These are phyloP conservation scores for Tachina grossa DNA, from an alignment of 2,888 invertebrate species.

Conservation along the genomic window DNA sequence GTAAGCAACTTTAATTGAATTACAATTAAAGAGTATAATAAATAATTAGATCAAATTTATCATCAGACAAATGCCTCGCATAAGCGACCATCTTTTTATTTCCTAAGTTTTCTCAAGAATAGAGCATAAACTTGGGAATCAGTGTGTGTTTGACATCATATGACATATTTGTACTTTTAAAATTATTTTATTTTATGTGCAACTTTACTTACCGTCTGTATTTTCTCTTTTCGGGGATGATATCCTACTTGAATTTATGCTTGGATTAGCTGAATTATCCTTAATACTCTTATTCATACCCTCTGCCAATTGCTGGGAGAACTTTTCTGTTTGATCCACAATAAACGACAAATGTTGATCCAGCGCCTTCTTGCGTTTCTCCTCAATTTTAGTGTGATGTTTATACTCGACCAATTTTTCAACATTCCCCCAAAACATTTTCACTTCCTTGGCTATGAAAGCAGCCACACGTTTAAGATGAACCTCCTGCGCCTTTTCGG, in stretches of 20 bases:
- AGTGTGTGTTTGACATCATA: constrained; percentile 79
- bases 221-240: constrained; percentile 81
- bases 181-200: not conserved
- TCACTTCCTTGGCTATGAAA: constrained; percentile 95
- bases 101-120: constrained; percentile 77
- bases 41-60: not conserved
- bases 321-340: constrained; percentile 99
- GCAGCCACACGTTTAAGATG: constrained; percentile 93
- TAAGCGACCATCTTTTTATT: constrained; percentile 79
- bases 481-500: constrained; percentile 95
- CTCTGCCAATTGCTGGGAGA: constrained; percentile 94
- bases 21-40: not conserved
- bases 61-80: constrained; percentile 82
- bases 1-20: not conserved
- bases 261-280: constrained; percentile 79
- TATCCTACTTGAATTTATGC: constrained; percentile 83
- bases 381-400: constrained; percentile 95
- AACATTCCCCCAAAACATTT: constrained; percentile 97
- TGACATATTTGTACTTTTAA: constrained; percentile 40
- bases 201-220: constrained; percentile 84
- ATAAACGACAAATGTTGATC: constrained; percentile 99
- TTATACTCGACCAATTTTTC: constrained; percentile 98
- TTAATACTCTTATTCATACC: constrained; percentile 87
- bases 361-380: constrained; percentile 95
- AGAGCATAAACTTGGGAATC: constrained; percentile 78